Percentiles rank a stretch among this genome's conserved stretches.
phyloP scores from a whole-genome alignment of 2,797 vertebrate genomes.

The Rhabdophis nuchalis region DNA sequence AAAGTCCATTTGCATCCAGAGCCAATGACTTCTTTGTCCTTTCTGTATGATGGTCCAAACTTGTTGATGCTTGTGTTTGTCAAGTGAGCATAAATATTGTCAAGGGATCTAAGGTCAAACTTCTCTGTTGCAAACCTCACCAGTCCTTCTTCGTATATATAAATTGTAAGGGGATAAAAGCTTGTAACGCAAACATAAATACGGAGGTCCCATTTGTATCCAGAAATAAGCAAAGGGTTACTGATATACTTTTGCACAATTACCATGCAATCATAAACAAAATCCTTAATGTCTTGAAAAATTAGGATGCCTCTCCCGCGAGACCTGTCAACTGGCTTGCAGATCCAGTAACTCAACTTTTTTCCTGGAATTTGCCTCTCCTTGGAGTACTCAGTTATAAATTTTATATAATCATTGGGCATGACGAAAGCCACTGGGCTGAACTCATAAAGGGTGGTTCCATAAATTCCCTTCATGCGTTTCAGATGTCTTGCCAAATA shows the following conservation, averaged over 20 bases:
- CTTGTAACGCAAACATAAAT: constrained; percentile 80
- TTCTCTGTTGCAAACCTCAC: constrained; percentile 82
- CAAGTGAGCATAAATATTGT: constrained; percentile 76
- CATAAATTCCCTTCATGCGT: constrained; percentile 73
- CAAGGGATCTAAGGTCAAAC: constrained; percentile 71
- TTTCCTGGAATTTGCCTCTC: constrained; percentile 49
- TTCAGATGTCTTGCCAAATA: constrained; percentile 73
- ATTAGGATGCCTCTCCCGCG: constrained; percentile 78
- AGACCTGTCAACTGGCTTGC: constrained; percentile 79
- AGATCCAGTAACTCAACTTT: constrained; percentile 75
- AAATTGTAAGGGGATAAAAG: constrained; percentile 78
- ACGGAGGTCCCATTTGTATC: constrained; percentile 81
- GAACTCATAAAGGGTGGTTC: constrained; percentile 73
- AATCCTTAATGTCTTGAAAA: constrained; percentile 75
- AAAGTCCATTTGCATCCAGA: constrained; percentile 81
- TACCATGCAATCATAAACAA: constrained; percentile 73
- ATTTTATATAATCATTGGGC: constrained; percentile 75
- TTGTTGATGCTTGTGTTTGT: constrained; percentile 86
- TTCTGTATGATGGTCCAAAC: constrained; percentile 70
- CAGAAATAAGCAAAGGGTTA: constrained; percentile 77
- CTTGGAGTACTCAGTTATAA: constrained; percentile 71
- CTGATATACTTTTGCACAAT: constrained; percentile 80
- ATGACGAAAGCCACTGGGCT: constrained; percentile 75
- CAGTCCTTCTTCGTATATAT: constrained; percentile 78
- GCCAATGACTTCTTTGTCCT: constrained; percentile 74